Evolutionary conservation across 2,888 invertebrate species (phyloP).

Genomic region (Chloromyia formosa): DNA sequence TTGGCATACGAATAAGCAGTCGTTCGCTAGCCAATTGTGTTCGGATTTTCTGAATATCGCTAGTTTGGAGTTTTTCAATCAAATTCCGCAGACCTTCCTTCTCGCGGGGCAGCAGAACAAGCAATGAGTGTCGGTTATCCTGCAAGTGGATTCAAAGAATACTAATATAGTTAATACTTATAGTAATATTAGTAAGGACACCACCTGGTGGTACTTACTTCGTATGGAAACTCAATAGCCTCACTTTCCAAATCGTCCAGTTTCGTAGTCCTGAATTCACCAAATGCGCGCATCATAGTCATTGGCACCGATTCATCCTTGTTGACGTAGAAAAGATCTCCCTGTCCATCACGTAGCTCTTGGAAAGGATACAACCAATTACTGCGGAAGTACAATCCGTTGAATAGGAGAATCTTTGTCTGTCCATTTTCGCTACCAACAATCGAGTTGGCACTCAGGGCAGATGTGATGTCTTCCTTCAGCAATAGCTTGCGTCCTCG

Average conservation of each 20-base stretch:
- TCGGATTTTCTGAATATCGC: constrained; percentile 56
- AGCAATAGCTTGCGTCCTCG: constrained; percentile 65
- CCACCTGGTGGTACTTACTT: constrained; percentile 68
- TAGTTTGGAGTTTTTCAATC: constrained; percentile 67
- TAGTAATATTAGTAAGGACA: not conserved
- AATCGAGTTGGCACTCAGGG: constrained; percentile 71
- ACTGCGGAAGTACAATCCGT: constrained; percentile 82
- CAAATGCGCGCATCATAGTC: constrained; percentile 74
- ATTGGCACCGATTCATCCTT: constrained; percentile 70
- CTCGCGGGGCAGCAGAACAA: constrained; percentile 69
- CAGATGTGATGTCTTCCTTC: constrained; percentile 68
- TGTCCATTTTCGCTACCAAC: constrained; percentile 61
- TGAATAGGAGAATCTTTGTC: constrained; percentile 73
- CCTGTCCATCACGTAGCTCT: constrained; percentile 56
- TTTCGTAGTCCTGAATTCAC: constrained; percentile 70
- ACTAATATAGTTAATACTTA: not conserved
- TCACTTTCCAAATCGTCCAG: constrained; percentile 72
- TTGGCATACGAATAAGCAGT: constrained; percentile 68
- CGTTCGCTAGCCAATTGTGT: constrained; percentile 55
- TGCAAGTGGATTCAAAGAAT: constrained; percentile 56
- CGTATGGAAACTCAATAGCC: constrained; percentile 77
- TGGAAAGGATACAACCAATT: constrained; percentile 77
- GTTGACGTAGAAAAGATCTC: constrained; percentile 72
- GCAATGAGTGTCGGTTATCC: constrained; percentile 70
- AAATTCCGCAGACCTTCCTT: constrained; percentile 68